Evolutionary conservation across 2,797 vertebrate species (phyloP).

Genomic region (Chelon auratus): DNA sequence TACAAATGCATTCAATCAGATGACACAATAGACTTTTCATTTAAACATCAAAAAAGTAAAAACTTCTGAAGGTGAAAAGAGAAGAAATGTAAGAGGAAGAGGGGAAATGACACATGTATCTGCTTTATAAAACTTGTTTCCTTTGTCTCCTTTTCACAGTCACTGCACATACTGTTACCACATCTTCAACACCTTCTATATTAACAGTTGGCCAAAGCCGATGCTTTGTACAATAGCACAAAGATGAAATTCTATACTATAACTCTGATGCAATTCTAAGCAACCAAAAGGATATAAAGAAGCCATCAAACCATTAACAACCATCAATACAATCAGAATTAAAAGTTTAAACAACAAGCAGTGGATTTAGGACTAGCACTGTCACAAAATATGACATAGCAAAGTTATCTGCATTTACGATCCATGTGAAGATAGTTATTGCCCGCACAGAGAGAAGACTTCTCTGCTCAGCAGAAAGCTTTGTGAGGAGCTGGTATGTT

Average conservation of each 20-base stretch:
- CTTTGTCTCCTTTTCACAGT: neutral
- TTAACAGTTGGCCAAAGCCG: neutral
- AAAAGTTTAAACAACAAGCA: neutral
- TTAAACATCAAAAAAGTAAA: constrained; percentile 4
- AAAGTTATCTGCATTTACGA: no score
- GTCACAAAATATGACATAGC: no score
- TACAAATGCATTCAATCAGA: constrained; percentile 4
- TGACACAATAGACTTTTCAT: constrained; percentile 12
- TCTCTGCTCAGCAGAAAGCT: no score
- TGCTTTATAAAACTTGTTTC: constrained; percentile 4
- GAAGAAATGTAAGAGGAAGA: neutral
- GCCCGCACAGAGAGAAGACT: no score
- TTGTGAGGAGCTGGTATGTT: no score
- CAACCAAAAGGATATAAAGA: neutral
- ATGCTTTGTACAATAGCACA: neutral
- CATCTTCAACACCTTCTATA: neutral
- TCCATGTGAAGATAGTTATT: no score
- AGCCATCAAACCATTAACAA: neutral
- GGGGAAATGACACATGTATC: neutral
- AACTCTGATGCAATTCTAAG: neutral
- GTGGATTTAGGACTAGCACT: neutral
- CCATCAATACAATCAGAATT: neutral
- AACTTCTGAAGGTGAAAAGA: constrained; percentile 15
- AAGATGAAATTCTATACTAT: neutral
- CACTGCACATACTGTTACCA: neutral